Evolutionary conservation across 2,113 vertebrate species (phyloP), one percentile per base, ranked within the genome.

Genomic region (Zosterops pallidus): DNA sequence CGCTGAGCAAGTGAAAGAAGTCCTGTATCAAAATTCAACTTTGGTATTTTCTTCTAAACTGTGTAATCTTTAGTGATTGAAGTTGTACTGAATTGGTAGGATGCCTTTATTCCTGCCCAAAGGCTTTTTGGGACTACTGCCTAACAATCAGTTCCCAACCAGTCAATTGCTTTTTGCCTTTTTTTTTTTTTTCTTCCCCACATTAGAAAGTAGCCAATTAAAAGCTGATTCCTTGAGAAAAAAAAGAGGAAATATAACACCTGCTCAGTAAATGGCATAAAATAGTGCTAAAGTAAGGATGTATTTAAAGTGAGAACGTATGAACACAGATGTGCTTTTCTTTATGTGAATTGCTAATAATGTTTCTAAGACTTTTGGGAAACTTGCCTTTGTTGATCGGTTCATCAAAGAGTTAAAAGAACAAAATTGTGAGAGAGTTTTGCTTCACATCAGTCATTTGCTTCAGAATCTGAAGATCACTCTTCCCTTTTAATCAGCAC

Each of bases 241-340:
- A 74, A 80, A 50, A 87, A 57, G 65, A 80, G 87, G 42, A 80
- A 86, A 86, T 78, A 64, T 56, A 95, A 56, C 92, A 92, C 89
- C 95, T 95, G 95, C 92, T 69, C 88, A 83, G 92, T 95, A 94
- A 93, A 95, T 84, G 59, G 75, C 56, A 55, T 39, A 76, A 91
- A 96, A 77, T 88, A 68, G 67, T 11, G 15, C 60, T 83, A 42
- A 79, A 86, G 69, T 39, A 75, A 77, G 83, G 79, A 81, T 72
- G 65, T 41, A 85, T 95, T 96, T 96, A 90, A 90, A 93, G 46
- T 71, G 64, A 75, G 83, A 93, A 67, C 35, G 2, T 81, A 65
- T 47, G 91, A 89, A 89, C 92, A 89, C 94, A 96, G 94, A 96
- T 92, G 93, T 96, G 92, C 92, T 93, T 93, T 96, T 96, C 92